phyloP scores from a whole-genome alignment of 2,797 vertebrate species.

The Dipus sagitta region DNA sequence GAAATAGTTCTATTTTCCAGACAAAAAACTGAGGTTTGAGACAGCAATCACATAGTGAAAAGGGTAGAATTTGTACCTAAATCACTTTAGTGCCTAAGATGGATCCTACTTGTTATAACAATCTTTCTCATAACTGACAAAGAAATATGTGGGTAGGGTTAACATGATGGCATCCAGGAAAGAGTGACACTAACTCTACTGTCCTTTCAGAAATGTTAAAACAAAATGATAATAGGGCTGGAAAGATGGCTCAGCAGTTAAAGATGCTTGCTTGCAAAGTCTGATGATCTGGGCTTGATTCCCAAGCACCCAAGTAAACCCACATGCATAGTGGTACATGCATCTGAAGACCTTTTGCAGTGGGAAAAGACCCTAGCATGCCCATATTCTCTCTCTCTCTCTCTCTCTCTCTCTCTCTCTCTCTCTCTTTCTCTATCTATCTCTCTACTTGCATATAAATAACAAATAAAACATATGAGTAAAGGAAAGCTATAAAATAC shows the following conservation, averaged over 20 bases:
- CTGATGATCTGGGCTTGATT: too few relatives aligned
- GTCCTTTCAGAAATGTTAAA: conserved; percentile 1
- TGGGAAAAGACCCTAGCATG: too few relatives aligned
- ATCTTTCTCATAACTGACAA: background rate
- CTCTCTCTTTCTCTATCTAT: too few relatives aligned
- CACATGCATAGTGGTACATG: too few relatives aligned
- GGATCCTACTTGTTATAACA: background rate
- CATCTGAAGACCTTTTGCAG: too few relatives aligned
- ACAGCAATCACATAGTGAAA: background rate
- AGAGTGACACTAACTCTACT: background rate
- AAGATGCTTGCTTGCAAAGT: too few relatives aligned
- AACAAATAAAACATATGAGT: background rate
- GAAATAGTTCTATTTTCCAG: background rate
- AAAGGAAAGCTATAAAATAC: background rate
- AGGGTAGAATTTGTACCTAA: background rate
- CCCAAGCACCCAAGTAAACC: too few relatives aligned
- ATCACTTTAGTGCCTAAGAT: background rate
- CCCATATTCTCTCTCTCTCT: too few relatives aligned
- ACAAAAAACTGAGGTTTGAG: background rate
- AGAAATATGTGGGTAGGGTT: background rate
- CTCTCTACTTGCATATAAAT: too few relatives aligned
- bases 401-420: too few relatives aligned
- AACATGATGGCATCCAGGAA: conserved; percentile 30
- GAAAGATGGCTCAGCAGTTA: too few relatives aligned
- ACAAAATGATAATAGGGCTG: too few relatives aligned